Evolutionary conservation across 2,797 vertebrate species (phyloP).

Genomic region (Mallotus villosus): DNA sequence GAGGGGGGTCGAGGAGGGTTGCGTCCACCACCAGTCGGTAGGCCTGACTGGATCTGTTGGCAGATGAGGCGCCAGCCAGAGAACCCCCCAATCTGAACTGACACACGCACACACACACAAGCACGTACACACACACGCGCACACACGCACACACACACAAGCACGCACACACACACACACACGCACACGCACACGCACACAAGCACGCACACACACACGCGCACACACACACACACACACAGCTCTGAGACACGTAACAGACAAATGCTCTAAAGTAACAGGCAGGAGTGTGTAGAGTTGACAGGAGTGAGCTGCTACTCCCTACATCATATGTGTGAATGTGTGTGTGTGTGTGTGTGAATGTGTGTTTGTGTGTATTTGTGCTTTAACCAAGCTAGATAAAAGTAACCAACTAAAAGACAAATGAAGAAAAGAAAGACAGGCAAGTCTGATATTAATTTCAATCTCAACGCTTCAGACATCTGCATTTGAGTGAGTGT

Average conservation of each 20-base stretch:
- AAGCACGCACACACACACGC: background rate
- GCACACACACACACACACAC: background rate
- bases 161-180: slow-evolving; percentile 12
- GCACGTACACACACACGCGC: slow-evolving; percentile 11
- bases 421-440: background rate
- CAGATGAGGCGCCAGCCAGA: slow-evolving; percentile 25
- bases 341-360: background rate
- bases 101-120: slow-evolving; percentile 4
- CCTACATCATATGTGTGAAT: too few relatives aligned
- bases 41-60: slow-evolving; percentile 27
- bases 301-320: background rate
- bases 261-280: slow-evolving; percentile 11
- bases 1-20: background rate
- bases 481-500: background rate
- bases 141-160: slow-evolving; percentile 15
- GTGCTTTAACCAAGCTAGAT: background rate
- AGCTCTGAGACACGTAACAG: slow-evolving; percentile 14
- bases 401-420: background rate
- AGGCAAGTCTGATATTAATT: slow-evolving; percentile 15
- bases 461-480: slow-evolving; percentile 8
- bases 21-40: slow-evolving; percentile 1
- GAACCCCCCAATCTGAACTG: background rate
- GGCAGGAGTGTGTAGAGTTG: background rate
- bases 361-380: background rate
- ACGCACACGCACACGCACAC: background rate